Base-by-base conservation (phyloP, 2,888 invertebrate genomes). In the Thereva unica region DNA sequence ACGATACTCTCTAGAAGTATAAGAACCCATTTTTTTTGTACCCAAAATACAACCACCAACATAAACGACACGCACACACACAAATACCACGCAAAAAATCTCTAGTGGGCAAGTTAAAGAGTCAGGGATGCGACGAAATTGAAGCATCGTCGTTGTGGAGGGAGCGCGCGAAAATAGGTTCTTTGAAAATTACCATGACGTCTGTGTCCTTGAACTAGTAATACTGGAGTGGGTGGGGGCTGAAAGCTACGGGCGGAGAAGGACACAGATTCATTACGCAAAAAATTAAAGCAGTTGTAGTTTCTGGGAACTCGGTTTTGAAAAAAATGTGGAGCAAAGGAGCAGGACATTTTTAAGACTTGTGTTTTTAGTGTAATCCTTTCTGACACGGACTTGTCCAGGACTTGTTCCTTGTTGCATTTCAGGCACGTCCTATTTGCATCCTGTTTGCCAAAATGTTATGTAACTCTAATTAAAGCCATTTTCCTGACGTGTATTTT, bases 191-290 rank as follows among this genome's bases (percentile, higher is more conserved):
- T 61, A 50, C 41, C 35, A 50, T 61, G 61, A 61, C 61, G 61
- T 61, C 61, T 54, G 64, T 64, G 64, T 64, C 64, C 64, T 64
- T 64, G 64, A 64, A 64, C 64, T 64, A 64, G 64, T 64, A 64
- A 64, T 35, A 34, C 10, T n/a, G 44, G 54, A 64, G 44, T 41
- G 64, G 38, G 53, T 50, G 61, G 23, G 23, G 23, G 23, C 23
- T 23, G 23, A 23, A 23, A 23, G 23, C 23, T 23, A 23, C 23
- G 23, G 23, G 23, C 23, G 23, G 23, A 23, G 23, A 23, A 23
- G 23, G 23, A 23, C 23, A 23, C 23, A 23, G 23, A 23, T 23
- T 23, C 23, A 23, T 23, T 23, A 23, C 23, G 23, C 23, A 23
- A 23, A 23, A 23, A 23, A 23, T 23, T 23, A 23, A 23, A 23